Base-by-base conservation (phyloP, 2,888 invertebrate species). In the Eueremaeus valkanovi region DNA sequence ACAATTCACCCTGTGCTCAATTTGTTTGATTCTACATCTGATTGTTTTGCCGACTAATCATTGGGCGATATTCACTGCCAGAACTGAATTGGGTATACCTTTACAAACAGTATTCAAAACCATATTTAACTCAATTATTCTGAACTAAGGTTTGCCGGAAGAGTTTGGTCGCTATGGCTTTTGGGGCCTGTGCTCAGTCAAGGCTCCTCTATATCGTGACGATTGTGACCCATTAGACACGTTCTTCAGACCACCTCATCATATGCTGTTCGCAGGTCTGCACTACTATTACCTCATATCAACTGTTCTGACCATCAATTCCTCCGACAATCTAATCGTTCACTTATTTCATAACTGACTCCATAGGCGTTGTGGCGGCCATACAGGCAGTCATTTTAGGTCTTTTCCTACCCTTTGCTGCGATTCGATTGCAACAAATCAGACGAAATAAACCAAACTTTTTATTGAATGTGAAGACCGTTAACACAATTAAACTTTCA, bases 171-270 rank as follows among this genome's bases (percentile, higher is more conserved):
- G 72, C 40, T 75, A 75, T 21, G 75, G 75, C 0, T 31, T 74
- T 11, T 72, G 72, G 72, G 70, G 72, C 31, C 55, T 75, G 42
- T 75, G 75, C 36, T 72, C 75, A 21, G 16, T 68, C 1, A 68
- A 68, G 16, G 68, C 68, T 2, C 68, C 68, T 18, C 42, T 40
- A 33, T 68, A 24, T 68, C 68, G 55, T 31, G 51, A 70, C 31
- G 42, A 75, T 49, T 75, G 75, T 72, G 75, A 72, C 24, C 63
- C 74, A 18, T 72, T 75, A 49, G 58, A 72, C 51, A 72, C 75
- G 18, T 75, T 72, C 31, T 75, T 75, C 55, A 70, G 21, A 31
- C 75, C 75, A 2, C 42, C 51, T 13, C 72, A 70, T 42, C 49
- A 36, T 40, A 51, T 31, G 55, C 11, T 33, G 18, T 58, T 72